Evolutionary conservation across 2,888 invertebrate species (phyloP).

Genomic region (Leptinotarsa tumamoca): DNA sequence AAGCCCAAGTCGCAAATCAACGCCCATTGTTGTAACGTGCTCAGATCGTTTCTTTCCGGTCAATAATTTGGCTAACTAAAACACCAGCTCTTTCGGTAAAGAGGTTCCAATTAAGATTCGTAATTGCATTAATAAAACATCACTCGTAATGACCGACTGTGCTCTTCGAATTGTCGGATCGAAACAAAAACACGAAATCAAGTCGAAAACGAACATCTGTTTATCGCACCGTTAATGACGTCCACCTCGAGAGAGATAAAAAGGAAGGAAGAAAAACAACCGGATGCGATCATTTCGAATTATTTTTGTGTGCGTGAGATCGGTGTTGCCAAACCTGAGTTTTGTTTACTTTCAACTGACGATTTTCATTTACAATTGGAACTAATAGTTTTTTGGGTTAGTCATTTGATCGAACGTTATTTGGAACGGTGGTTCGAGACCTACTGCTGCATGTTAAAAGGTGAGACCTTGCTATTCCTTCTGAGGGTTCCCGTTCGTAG

Average conservation of each 20-base stretch:
- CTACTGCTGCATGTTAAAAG: no score
- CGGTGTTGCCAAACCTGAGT: not conserved
- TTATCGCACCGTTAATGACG: slow-evolving; percentile 7
- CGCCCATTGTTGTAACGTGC: not conserved
- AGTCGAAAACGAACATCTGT: slow-evolving; percentile 7
- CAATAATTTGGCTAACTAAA: not conserved
- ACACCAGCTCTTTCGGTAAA: not conserved
- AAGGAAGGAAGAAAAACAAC: slow-evolving; percentile 1
- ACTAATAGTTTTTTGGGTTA: no score
- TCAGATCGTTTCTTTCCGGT: not conserved
- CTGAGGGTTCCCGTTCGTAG: no score
- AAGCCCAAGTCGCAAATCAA: not conserved
- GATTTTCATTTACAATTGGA: not conserved
- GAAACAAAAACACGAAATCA: slow-evolving; percentile 7
- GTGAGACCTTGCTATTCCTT: no score
- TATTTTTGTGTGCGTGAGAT: not conserved
- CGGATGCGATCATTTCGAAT: slow-evolving; percentile 7
- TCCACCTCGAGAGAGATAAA: slow-evolving; percentile 1
- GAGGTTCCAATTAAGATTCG: not conserved
- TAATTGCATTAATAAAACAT: slow-evolving; percentile 3
- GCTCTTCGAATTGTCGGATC: not conserved
- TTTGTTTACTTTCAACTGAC: not conserved
- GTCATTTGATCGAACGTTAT: no score
- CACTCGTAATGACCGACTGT: not conserved
- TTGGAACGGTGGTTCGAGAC: no score